These are phyloP conservation scores for Euphydryas editha DNA, from an alignment of 2,888 invertebrate genomes.

Conservation along the genomic window DNA sequence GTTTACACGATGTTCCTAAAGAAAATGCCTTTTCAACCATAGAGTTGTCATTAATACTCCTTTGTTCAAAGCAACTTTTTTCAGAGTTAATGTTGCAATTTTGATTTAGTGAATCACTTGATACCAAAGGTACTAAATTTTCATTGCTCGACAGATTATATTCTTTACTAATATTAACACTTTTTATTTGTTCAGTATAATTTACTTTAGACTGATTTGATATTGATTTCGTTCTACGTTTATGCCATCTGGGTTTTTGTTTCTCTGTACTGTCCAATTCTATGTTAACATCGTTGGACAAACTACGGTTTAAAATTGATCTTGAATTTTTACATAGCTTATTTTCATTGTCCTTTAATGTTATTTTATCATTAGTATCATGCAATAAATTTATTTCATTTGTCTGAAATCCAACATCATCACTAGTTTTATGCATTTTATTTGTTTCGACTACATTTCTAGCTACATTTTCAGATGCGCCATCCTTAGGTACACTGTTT, in stretches of 20 bases:
- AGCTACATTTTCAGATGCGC: neutral
- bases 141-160: neutral
- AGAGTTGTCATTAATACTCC: no score
- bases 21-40: neutral
- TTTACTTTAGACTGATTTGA: no score
- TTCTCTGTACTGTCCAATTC: neutral
- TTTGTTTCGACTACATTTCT: neutral
- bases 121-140: neutral
- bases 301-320: neutral
- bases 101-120: neutral
- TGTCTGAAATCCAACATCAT: conserved; percentile 22
- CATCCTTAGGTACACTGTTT: neutral
- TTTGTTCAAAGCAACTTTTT: neutral
- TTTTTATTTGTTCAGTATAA: neutral
- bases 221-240: neutral
- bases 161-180: neutral
- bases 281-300: neutral
- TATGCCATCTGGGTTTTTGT: neutral
- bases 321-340: neutral
- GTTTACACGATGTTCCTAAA: neutral
- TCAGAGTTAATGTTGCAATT: neutral
- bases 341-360: neutral
- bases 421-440: conserved; percentile 14
- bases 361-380: neutral
- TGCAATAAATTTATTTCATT: neutral